phyloP scores from a whole-genome alignment of 2,888 invertebrate species.

The Anticlea derivata region DNA sequence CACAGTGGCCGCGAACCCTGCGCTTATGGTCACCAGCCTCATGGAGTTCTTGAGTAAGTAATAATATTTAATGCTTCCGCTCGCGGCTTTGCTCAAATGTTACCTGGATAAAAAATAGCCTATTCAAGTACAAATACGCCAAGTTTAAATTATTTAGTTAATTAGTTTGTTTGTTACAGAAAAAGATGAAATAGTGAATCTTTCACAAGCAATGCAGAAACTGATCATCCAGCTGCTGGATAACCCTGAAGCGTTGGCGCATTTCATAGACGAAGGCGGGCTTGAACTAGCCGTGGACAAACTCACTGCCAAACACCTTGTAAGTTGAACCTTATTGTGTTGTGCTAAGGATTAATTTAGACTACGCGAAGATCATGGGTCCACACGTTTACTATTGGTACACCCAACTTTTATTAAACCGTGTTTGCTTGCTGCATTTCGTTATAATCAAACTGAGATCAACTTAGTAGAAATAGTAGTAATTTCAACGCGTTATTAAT shows the following conservation, averaged over 20 bases:
- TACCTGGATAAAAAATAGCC: no score
- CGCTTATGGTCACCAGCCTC: conserved; percentile 90
- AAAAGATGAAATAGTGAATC: conserved; percentile 64
- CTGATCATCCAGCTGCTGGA: conserved; percentile 92
- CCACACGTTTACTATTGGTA: no score
- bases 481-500: no score
- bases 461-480: no score
- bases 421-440: no score
- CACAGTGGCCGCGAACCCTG: conserved; percentile 89
- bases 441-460: no score
- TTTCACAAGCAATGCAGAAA: conserved; percentile 94
- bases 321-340: conserved; percentile 31
- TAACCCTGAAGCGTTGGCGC: conserved; percentile 88
- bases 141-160: no score
- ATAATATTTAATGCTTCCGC: not conserved
- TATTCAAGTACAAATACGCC: no score
- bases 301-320: conserved; percentile 88
- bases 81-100: no score
- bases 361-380: no score
- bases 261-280: conserved; percentile 90
- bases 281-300: conserved; percentile 90
- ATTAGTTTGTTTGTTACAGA: conserved; percentile 38
- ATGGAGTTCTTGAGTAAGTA: conserved; percentile 86
- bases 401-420: no score
- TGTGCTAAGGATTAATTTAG: not conserved